Evolutionary conservation across 2,113 vertebrate species (phyloP), one percentile per base, ranked within the genome.

Genomic region (Calidris pygmaea): DNA sequence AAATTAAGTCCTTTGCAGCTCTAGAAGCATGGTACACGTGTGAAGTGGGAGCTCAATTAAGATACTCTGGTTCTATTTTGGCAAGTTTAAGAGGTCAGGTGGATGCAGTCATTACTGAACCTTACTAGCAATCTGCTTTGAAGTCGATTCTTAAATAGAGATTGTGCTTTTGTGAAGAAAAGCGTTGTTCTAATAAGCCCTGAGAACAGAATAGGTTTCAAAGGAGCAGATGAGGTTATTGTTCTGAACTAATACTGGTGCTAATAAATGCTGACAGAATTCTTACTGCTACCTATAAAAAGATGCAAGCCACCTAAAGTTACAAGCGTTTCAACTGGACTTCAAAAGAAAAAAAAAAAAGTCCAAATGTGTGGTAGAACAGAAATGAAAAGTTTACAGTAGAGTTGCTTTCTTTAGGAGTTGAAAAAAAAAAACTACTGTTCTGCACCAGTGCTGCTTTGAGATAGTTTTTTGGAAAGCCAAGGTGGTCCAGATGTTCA

Each of bases 111-210:
- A 86, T 97, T 98, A 96, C 97, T 95, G 45, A 74, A 35, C 65
- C 66, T 94, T 78, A 83, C 86, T 85, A 89, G 96, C 94, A 98
- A 66, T 97, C 91, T 68, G 91, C 98, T 98, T 98, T 98, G 96
- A 98, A 97, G 95, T 81, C 97, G 96, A 98, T 98, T 95, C 96
- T 98, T 98, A 97, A 98, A 95, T 50, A 39, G 96, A 98, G 93
- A 91, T 96, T 95, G 94, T 94, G 90, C 97, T 98, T 99, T 98
- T 98, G 98, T 98, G 72, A 94, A 96, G 96, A 96, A 97, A 94
- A 93, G 77, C 90, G 82, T 97, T 98, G 96, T 98, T 98, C 94
- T 97, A 95, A 97, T 93, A 94, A 87, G 90, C 79, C 82, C 96
- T 96, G 73, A 98, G 98, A 97, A 96, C 73, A 67, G 95, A 97